A percentile compares a stretch with the other conserved stretches of the same genome.
Evolutionary conservation across 1,140 invertebrate genomes (phyloP).

Genomic region (Lepidurus couesii): DNA sequence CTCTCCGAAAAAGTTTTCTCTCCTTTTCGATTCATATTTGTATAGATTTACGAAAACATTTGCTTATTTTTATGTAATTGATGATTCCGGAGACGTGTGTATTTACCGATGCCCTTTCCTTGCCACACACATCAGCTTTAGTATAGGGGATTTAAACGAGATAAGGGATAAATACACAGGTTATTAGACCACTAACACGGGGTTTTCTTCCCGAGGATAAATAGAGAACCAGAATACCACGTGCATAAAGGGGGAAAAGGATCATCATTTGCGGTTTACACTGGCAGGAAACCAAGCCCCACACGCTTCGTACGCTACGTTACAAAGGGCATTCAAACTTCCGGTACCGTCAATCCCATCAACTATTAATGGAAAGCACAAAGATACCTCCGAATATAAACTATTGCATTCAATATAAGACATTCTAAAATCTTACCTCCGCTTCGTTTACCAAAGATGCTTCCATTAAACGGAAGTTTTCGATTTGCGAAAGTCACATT

Average conservation of each 20-base stretch:
- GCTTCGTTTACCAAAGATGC: neutral
- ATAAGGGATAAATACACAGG: no score
- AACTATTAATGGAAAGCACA: neutral
- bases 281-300: neutral
- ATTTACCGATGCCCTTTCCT: no score
- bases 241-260: neutral
- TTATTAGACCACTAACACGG: neutral
- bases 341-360: neutral
- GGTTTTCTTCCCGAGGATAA: neutral
- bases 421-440: neutral
- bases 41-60: no score
- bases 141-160: no score
- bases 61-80: no score
- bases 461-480: constrained; percentile 8
- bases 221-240: neutral
- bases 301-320: neutral
- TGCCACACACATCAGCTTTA: no score
- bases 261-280: neutral
- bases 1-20: no score
- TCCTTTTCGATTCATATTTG: no score
- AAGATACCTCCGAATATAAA: neutral
- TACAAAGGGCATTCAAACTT: neutral
- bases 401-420: neutral
- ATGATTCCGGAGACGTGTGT: no score
- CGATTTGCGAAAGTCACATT: neutral